Evolutionary conservation across 1,140 invertebrate genomes (phyloP).

Genomic region (Cyrtorhinus lividipennis): DNA sequence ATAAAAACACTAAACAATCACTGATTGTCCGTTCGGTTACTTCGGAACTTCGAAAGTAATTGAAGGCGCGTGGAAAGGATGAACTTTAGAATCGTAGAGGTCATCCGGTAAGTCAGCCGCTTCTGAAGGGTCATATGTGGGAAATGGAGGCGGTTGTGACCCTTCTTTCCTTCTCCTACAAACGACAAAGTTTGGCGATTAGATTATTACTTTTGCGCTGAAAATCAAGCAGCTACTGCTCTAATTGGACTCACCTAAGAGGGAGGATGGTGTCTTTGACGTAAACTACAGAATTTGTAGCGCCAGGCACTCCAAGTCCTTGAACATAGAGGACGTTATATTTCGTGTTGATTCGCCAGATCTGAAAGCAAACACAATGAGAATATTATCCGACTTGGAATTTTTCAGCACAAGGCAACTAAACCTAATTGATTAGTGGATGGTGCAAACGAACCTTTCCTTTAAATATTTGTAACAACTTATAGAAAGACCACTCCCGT

Average conservation of each 20-base stretch:
- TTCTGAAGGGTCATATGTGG: slow-evolving; percentile 52
- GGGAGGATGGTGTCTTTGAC: slow-evolving; percentile 67
- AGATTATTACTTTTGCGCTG: background rate
- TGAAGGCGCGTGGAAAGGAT: slow-evolving; percentile 50
- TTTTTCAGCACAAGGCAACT: background rate
- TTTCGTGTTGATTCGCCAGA: slow-evolving; percentile 83
- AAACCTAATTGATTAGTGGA: slow-evolving; percentile 1
- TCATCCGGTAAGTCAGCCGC: slow-evolving; percentile 48
- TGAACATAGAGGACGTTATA: slow-evolving; percentile 82
- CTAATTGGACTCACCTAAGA: slow-evolving; percentile 27
- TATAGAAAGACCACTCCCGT: no score
- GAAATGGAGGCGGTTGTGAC: slow-evolving; percentile 50
- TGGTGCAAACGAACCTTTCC: no score
- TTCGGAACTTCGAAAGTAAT: slow-evolving; percentile 45
- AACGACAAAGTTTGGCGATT: slow-evolving; percentile 10
- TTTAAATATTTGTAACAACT: no score
- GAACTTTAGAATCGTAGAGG: slow-evolving; percentile 51
- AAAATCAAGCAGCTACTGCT: background rate
- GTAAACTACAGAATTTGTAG: slow-evolving; percentile 60
- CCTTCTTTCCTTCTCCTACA: slow-evolving; percentile 36
- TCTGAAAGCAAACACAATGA: slow-evolving; percentile 38
- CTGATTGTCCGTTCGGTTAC: no score
- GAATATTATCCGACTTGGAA: background rate
- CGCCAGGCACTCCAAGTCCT: slow-evolving; percentile 67
- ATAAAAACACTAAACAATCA: no score